Base-by-base conservation (phyloP, 2,797 vertebrate genomes). In the Pelobates cultripes region DNA sequence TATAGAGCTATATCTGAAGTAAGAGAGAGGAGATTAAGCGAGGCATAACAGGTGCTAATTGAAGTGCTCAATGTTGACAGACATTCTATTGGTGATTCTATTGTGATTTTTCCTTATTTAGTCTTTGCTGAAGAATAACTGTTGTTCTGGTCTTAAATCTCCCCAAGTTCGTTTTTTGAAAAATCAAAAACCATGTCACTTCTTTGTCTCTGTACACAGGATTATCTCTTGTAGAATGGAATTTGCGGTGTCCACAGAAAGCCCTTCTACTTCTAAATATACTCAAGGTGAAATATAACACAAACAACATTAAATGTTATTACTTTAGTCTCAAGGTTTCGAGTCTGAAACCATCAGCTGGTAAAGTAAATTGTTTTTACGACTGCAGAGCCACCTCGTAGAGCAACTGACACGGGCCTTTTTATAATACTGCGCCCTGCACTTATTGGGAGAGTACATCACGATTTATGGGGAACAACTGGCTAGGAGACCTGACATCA, bases 401-500 rank as follows among this genome's bases (percentile, higher is more conserved):
- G 57, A 76, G 57, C 77, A 44, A 64, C 63, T 67, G 82, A 75
- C 73, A 71, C 47, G 8, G 71, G 61, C 55, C 71, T 70, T 75
- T 64, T 64, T 64, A 76, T 4, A 41, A 15, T 61, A 40, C 63
- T 40, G 63, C 51, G 64, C 47, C 68, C 43, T 66, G 57, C 73
- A 76, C 73, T 79, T 76, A 73, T 79, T 72, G 55, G 82, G 60
- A 84, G 41, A 73, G 9, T 43, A 71, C 73, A 79, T 75, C 42
- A 60, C 76, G 82, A 80, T 84, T 84, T 79, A 84, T 84, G 42
- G 77, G 77, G 17, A 75, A 72, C 82, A 84, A 84, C 77, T 61
- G 72, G 61, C 77, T 70, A 72, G 73, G 73, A 75, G 77, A 84
- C 82, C 53, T 57, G 73, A 67, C 73, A 68, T 75, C 77, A 75